Conservation (phyloP, 2,888 invertebrate species). For the Tromatobia lineatoria region DNA sequence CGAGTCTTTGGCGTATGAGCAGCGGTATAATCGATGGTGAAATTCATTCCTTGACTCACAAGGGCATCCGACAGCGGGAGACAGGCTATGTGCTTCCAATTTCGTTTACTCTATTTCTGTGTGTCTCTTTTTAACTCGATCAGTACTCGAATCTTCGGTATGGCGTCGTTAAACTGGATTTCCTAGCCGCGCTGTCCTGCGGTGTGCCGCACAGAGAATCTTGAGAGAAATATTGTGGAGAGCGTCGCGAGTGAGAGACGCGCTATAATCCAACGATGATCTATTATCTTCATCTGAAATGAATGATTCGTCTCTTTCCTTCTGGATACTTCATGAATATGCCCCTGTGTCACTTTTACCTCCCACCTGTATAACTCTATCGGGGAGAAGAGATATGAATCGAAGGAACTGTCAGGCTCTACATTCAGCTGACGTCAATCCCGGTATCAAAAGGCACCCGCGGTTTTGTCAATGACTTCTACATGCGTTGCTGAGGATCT, state of each 20-base stretch:
- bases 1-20: conserved; percentile 12
- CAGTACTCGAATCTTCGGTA: not conserved
- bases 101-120: conserved; percentile 25
- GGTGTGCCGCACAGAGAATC: not conserved
- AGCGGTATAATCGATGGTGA: conserved; percentile 39
- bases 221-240: not conserved
- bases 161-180: conserved; percentile 7
- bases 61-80: conserved; percentile 49
- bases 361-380: not conserved
- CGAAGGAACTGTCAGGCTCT: conserved; percentile 6
- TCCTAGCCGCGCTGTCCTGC: conserved; percentile 18
- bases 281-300: conserved; percentile 64
- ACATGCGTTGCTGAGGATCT: not conserved
- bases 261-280: conserved; percentile 52
- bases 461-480: conserved; percentile 33
- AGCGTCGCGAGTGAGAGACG: conserved; percentile 4
- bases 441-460: conserved; percentile 51
- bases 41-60: conserved; percentile 39
- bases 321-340: conserved; percentile 3
- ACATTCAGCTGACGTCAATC: conserved; percentile 33
- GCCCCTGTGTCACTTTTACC: not conserved
- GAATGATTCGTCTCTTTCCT: conserved; percentile 15
- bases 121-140: conserved; percentile 9
- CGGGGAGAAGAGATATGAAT: conserved; percentile 34
- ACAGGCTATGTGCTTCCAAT: conserved; percentile 19